A percentile compares a stretch with the other conserved stretches of the same genome.
phyloP scores from a whole-genome alignment of 2,888 invertebrate species.

The Parnassius orleans region DNA sequence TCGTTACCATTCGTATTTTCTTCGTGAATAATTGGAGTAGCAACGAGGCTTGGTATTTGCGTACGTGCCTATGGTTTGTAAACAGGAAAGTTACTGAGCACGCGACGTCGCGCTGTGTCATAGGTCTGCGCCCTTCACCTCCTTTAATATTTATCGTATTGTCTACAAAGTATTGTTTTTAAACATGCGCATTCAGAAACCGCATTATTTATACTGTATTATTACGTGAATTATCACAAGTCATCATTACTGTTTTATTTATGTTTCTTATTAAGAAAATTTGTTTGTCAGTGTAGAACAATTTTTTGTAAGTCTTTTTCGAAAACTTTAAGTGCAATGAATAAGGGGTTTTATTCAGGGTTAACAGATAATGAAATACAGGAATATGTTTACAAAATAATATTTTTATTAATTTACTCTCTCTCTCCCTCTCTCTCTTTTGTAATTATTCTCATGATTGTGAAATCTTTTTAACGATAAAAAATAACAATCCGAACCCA shows the following conservation, averaged over 20 bases:
- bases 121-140: conserved; percentile 64
- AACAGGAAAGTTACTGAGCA: conserved; percentile 71
- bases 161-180: conserved; percentile 44
- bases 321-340: not conserved
- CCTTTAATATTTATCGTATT: conserved; percentile 55
- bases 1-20: too few species aligned
- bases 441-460: conserved; percentile 60
- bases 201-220: not conserved
- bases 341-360: conserved; percentile 2
- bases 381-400: conserved; percentile 63
- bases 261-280: too few species aligned
- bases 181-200: conserved; percentile 21
- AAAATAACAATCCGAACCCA: conserved; percentile 74
- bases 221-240: conserved; percentile 7
- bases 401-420: conserved; percentile 73
- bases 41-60: not conserved
- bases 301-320: too few species aligned
- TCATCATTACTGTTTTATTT: not conserved
- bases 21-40: not conserved
- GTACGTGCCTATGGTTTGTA: conserved; percentile 38
- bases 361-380: conserved; percentile 54
- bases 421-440: conserved; percentile 46
- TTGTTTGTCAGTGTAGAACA: too few species aligned
- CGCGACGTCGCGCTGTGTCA: conserved; percentile 50
- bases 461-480: conserved; percentile 78